These are phyloP conservation scores for Adrianichthys oophorus DNA, from an alignment of 2,797 vertebrate genomes.

Conservation along the genomic window DNA sequence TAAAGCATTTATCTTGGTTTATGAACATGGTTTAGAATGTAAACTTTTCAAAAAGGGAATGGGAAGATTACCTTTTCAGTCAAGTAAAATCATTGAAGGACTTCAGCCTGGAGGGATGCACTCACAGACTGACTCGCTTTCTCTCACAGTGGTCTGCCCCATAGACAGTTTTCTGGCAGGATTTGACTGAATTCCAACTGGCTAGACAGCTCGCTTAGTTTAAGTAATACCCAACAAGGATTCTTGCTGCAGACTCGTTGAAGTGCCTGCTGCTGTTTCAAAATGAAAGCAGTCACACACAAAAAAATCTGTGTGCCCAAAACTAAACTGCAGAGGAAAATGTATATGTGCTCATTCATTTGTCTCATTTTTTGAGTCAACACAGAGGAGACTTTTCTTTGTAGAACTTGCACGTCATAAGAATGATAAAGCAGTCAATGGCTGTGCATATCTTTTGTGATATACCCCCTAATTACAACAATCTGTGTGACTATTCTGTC, in stretches of 20 bases:
- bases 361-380: background rate
- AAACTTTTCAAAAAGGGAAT: conserved; percentile 10
- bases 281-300: background rate
- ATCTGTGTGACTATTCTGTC: too few species aligned
- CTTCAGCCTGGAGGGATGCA: conserved; percentile 10
- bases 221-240: conserved; percentile 10
- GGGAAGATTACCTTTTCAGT: conserved; percentile 11
- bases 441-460: too few species aligned
- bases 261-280: conserved; percentile 5
- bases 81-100: conserved; percentile 6
- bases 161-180: conserved; percentile 26
- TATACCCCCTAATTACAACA: too few species aligned
- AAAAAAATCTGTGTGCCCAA: too few species aligned
- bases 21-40: background rate
- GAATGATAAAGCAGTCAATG: too few species aligned
- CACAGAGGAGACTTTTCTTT: background rate
- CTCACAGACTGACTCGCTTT: conserved; percentile 21
- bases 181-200: conserved; percentile 33
- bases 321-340: too few species aligned
- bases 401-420: background rate
- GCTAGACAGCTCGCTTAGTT: conserved; percentile 21
- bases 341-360: too few species aligned
- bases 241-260: background rate
- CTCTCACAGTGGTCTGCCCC: conserved; percentile 10
- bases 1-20: background rate